phyloP scores from a whole-genome alignment of 1,140 invertebrate genomes.

The Zelostemma sp. region DNA sequence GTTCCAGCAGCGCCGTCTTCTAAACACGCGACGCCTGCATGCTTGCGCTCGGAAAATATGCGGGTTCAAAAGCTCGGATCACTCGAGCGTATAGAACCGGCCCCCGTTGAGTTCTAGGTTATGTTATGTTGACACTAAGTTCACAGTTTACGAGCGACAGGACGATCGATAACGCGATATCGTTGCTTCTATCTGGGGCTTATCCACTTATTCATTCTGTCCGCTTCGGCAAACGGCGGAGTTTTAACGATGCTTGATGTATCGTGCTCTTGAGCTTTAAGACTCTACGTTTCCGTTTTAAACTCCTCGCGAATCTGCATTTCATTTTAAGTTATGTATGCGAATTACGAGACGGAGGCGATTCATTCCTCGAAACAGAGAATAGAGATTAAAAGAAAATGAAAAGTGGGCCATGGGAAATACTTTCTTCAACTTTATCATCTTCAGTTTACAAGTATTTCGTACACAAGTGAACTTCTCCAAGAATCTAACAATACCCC shows the following conservation, averaged over 20 bases:
- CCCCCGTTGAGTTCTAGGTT: conserved; percentile 41
- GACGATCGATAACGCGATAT: conserved; percentile 54
- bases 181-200: conserved; percentile 40
- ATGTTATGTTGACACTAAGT: conserved; percentile 50
- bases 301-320: conserved; percentile 40
- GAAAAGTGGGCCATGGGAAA: background rate
- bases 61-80: conserved; percentile 56
- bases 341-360: background rate
- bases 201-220: conserved; percentile 46
- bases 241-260: conserved; percentile 50
- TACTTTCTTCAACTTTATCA: too few relatives aligned
- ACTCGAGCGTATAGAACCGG: conserved; percentile 30
- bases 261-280: conserved; percentile 28
- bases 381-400: background rate
- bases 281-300: conserved; percentile 26
- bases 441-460: too few relatives aligned
- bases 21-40: conserved; percentile 28
- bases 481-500: too few relatives aligned
- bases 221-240: conserved; percentile 34
- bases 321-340: conserved; percentile 10
- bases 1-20: conserved; percentile 13
- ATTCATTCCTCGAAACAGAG: background rate
- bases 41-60: conserved; percentile 52
- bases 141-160: conserved; percentile 49
- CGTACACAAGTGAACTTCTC: too few relatives aligned